Conservation (phyloP, 2,113 vertebrate genomes). For the Rhabdornis inornatus region DNA sequence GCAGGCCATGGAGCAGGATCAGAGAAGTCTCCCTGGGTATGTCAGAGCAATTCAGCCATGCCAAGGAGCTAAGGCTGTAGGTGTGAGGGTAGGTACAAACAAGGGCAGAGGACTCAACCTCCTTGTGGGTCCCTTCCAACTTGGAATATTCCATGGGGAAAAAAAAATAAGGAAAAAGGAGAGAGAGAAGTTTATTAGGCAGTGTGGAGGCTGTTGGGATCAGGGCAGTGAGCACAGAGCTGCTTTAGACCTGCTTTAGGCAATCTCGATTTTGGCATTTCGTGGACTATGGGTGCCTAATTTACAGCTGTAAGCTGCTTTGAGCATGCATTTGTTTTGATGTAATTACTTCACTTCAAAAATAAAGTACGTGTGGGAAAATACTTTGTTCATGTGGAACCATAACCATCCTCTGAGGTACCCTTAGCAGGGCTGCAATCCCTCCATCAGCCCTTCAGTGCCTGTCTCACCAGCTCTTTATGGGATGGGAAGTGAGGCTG, state of each 20-base stretch:
- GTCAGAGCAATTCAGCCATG: neutral
- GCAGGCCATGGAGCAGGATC: rapidly evolving
- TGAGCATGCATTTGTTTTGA: neutral
- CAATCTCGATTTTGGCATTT: neutral
- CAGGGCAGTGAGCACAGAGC: neutral
- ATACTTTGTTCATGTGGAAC: neutral
- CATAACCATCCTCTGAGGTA: neutral
- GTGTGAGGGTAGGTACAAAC: neutral
- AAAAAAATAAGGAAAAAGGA: neutral
- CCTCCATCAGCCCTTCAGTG: neutral
- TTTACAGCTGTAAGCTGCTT: neutral
- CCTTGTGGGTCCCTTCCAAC: neutral
- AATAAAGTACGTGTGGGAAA: neutral
- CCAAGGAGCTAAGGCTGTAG: neutral
- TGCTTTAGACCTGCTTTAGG: neutral
- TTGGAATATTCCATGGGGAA: neutral
- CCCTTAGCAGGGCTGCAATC: neutral
- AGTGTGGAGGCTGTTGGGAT: neutral
- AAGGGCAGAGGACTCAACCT: rapidly evolving
- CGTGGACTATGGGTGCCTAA: neutral
- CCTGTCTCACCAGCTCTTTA: neutral
- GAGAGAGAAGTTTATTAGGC: neutral
- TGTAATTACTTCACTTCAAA: neutral
- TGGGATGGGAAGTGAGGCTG: neutral
- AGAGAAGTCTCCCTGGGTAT: neutral